phyloP scores from a whole-genome alignment of 2,888 invertebrate genomes.

The Xanthia togata region DNA sequence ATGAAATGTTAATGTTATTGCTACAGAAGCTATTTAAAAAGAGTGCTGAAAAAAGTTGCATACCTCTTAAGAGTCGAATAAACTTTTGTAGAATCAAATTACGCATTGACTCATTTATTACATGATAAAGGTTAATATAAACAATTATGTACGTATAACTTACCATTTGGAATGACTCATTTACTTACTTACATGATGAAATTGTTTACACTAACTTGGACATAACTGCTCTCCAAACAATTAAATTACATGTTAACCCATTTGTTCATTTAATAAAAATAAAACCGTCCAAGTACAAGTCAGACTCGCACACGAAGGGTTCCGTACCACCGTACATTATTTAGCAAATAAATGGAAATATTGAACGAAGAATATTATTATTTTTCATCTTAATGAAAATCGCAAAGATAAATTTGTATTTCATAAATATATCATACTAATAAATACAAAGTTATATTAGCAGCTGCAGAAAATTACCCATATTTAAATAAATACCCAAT shows the following conservation, averaged over 20 bases:
- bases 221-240: neutral
- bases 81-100: neutral
- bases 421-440: too few relatives aligned
- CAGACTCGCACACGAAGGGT: too few relatives aligned
- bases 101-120: neutral
- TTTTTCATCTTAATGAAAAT: too few relatives aligned
- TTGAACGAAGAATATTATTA: too few relatives aligned
- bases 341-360: too few relatives aligned
- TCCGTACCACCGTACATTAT: too few relatives aligned
- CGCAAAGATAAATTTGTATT: too few relatives aligned
- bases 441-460: too few relatives aligned
- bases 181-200: neutral
- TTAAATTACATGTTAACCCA: constrained; percentile 8
- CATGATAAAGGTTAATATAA: neutral
- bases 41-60: neutral
- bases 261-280: constrained; percentile 21
- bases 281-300: too few relatives aligned
- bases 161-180: neutral
- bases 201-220: neutral
- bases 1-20: constrained; percentile 21
- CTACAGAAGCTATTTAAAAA: constrained; percentile 8
- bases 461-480: too few relatives aligned
- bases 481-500: too few relatives aligned
- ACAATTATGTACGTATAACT: neutral
- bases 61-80: neutral